A percentile compares a stretch with the other conserved stretches of the same genome.
Conservation (phyloP, 2,797 vertebrate genomes). For the Fistularia commersonii region DNA sequence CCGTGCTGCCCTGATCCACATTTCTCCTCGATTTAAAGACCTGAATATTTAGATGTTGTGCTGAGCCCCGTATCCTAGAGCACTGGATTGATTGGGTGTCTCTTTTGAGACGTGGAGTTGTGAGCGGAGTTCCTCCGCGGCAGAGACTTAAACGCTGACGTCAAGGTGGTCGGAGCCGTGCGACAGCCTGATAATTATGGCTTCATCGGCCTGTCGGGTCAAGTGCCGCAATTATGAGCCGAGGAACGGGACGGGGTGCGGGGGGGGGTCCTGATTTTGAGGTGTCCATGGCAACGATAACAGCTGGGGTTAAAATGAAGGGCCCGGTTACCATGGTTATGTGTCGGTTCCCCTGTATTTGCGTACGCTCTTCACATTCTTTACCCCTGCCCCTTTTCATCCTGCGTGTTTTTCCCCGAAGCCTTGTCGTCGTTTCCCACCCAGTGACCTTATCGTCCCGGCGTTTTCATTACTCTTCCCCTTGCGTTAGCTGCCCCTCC, state of each 20-base stretch:
- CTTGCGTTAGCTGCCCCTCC: no score
- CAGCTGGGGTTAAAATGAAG: slow-evolving; percentile 67
- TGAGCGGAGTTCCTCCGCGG: not conserved
- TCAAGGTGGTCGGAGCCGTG: slow-evolving; percentile 15
- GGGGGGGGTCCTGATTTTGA: slow-evolving; percentile 53
- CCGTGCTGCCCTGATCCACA: no score
- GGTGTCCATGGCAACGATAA: slow-evolving; percentile 64
- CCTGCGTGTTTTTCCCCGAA: slow-evolving; percentile 39
- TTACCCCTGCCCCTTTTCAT: slow-evolving; percentile 29
- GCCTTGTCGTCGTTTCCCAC: slow-evolving; percentile 48
- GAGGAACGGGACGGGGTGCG: slow-evolving; percentile 22
- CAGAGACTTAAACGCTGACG: slow-evolving; percentile 28
- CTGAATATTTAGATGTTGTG: no score
- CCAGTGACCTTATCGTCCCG: slow-evolving; percentile 51
- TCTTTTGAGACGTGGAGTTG: slow-evolving; percentile 13
- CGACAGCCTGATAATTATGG: slow-evolving; percentile 50
- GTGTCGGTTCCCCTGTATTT: slow-evolving; percentile 50
- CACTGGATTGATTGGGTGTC: slow-evolving; percentile 3
- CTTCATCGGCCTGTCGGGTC: slow-evolving; percentile 53
- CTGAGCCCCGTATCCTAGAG: no score
- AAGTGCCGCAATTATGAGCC: slow-evolving; percentile 60
- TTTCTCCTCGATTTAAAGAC: no score
- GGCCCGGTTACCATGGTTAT: slow-evolving; percentile 54
- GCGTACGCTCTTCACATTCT: slow-evolving; percentile 61
- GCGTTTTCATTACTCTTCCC: slow-evolving; percentile 43